Conservation (phyloP, 2,113 vertebrate species). For the Boleophthalmus pectinirostris region DNA sequence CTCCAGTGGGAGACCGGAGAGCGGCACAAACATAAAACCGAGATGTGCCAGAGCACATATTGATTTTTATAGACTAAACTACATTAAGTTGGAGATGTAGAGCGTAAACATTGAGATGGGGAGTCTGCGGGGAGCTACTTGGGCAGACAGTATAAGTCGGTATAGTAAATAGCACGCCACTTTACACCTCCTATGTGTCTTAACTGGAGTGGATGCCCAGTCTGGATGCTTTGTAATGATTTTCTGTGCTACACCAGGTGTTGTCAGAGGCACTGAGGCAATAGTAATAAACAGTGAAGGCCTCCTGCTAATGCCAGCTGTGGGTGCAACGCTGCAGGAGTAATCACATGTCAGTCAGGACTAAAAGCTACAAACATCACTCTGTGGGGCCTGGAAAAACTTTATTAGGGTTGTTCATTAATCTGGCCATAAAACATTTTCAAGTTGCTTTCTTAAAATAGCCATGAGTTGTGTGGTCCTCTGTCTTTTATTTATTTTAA, state of each 20-base stretch:
- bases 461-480: no score
- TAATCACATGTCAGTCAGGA: constrained; percentile 49
- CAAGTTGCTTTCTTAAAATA: no score
- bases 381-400: constrained; percentile 5
- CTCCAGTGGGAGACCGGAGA: constrained; percentile 25
- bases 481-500: no score
- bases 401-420: constrained; percentile 5
- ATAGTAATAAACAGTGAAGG: constrained; percentile 7
- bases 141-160: neutral
- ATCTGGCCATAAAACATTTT: no score
- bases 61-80: constrained; percentile 45
- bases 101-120: constrained; percentile 41
- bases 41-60: constrained; percentile 35
- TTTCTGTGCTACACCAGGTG: constrained; percentile 1
- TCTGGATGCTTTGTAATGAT: constrained; percentile 6
- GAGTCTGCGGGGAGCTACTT: constrained; percentile 20
- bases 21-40: constrained; percentile 34
- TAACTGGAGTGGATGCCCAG: neutral
- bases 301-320: constrained; percentile 43
- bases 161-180: neutral
- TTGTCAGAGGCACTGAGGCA: constrained; percentile 24
- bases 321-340: constrained; percentile 40
- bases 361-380: constrained; percentile 19
- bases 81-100: constrained; percentile 26
- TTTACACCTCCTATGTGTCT: neutral